Base-by-base conservation (phyloP, 2,888 invertebrate genomes). In the Ectropis crepuscularia region DNA sequence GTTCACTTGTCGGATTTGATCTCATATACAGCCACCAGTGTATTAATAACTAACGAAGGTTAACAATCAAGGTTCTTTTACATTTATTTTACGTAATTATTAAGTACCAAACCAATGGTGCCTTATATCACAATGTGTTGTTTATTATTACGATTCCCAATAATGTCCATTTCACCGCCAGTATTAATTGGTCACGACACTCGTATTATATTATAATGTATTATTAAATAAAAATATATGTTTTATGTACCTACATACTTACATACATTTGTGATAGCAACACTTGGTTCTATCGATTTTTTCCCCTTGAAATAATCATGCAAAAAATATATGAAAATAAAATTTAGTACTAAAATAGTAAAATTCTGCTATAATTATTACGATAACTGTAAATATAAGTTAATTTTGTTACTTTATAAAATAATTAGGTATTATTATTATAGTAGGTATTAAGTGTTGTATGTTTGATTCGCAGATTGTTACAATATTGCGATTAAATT, bases 321-420 rank as follows among this genome's bases (percentile, higher is more conserved):
- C 49, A 63, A 63, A 59, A 77, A 77, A 73, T 71, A 74, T 79
- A 78, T 74, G 77, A 76, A 78, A 79, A 78, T 77, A 75, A 76
- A 79, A 79, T 80, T 80, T 83, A 85, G 85, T 86, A 82, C 85
- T 86, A 89, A 88, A 88, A 86, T 90, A 90, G 89, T 86, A 85
- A 90, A 90, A 87, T 90, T 89, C 87, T 89, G 87, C 89, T 90
- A 90, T 90, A 86, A 85, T 85, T 88, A 89, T 90, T 88, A 89
- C 82, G 81, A 85, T 89, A 86, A 91, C 81, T 92, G 92, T 92
- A 92, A 90, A 92, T 92, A 92, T 92, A 92, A 91, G 91, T 91
- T 92, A 92, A 92, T 90, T 90, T 91, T 92, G 92, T 92, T 92
- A 92, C 89, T 90, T 90, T 90, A 88, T 90, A 89, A 89, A 83